phyloP scores from a whole-genome alignment of 2,888 invertebrate genomes.

The Gibbula magus region DNA sequence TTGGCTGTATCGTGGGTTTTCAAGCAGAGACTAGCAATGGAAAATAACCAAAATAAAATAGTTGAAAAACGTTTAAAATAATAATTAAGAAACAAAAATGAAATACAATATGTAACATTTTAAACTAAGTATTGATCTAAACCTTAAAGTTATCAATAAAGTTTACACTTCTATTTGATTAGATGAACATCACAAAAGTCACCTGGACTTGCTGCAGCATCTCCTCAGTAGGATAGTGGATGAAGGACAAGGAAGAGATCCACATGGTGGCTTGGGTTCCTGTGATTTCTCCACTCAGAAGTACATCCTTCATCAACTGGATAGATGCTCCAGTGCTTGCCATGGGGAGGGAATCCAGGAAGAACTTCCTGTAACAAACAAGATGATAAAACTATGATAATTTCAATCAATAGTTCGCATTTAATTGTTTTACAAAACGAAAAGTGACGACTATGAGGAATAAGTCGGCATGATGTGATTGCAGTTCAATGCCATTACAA shows the following conservation, averaged over 20 bases:
- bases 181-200: no score
- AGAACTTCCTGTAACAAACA: slow-evolving; percentile 80
- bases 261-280: slow-evolving; percentile 84
- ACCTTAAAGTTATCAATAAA: no score
- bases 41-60: background rate
- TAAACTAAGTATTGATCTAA: no score
- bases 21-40: slow-evolving; percentile 72
- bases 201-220: slow-evolving; percentile 76
- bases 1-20: slow-evolving; percentile 72
- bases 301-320: slow-evolving; percentile 87
- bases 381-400: background rate
- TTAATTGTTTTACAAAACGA: background rate
- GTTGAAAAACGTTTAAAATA: no score
- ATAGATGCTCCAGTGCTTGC: slow-evolving; percentile 89
- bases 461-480: no score
- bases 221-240: slow-evolving; percentile 77
- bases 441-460: no score
- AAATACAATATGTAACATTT: background rate
- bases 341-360: slow-evolving; percentile 89
- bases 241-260: slow-evolving; percentile 90
- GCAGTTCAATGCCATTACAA: no score
- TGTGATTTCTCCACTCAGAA: slow-evolving; percentile 81
- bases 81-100: no score
- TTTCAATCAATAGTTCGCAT: background rate
- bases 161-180: no score